Evolutionary conservation across 2,113 vertebrate genomes (phyloP).

Genomic region (Ageneiosus marmoratus): DNA sequence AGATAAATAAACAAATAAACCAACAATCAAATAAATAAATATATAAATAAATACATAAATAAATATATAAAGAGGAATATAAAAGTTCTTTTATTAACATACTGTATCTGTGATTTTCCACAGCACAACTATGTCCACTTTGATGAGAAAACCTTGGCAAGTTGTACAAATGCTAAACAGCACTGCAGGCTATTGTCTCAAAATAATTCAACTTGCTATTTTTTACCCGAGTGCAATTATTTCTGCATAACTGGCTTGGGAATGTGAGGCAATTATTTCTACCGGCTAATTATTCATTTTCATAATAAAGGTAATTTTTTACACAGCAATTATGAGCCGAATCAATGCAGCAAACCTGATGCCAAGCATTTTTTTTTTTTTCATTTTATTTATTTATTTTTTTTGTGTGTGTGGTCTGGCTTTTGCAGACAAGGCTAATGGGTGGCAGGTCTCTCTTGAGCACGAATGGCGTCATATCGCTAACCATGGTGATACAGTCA

Average conservation of each 20-base stretch:
- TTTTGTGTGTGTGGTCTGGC: constrained; percentile 45
- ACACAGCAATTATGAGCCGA: constrained; percentile 65
- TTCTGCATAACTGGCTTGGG: constrained; percentile 59
- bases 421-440: constrained; percentile 73
- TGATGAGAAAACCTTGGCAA: constrained; percentile 35
- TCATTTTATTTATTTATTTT: not conserved
- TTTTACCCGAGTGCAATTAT: constrained; percentile 55
- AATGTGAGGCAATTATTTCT: constrained; percentile 51
- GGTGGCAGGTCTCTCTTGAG: constrained; percentile 86
- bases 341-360: constrained; percentile 56
- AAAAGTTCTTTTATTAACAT: not conserved
- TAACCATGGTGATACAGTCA: constrained; percentile 93
- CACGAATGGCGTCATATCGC: constrained; percentile 82
- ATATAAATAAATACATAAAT: too few relatives aligned
- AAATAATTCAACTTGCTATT: constrained; percentile 56
- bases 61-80: not conserved
- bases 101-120: constrained; percentile 9
- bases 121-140: constrained; percentile 4
- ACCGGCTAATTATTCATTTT: constrained; percentile 46
- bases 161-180: constrained; percentile 5
- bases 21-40: too few relatives aligned
- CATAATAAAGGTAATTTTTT: constrained; percentile 61
- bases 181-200: constrained; percentile 47
- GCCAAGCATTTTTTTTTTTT: not conserved
- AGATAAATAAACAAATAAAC: too few relatives aligned